Evolutionary conservation across 2,113 vertebrate genomes (phyloP).

Genomic region (Glaucidium brasilianum): DNA sequence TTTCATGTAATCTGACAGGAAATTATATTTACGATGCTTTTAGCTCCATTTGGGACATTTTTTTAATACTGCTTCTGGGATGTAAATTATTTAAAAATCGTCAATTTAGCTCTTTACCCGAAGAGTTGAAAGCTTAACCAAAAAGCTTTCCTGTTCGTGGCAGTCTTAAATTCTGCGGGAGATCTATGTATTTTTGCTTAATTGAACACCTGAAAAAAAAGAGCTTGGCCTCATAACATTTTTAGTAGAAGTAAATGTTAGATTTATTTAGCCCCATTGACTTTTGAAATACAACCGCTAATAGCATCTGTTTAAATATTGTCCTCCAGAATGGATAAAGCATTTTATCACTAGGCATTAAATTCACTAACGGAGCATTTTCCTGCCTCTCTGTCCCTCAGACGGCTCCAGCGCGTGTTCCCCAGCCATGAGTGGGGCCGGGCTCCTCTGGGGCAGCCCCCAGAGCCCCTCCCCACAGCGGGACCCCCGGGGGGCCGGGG

Average conservation of each 20-base stretch:
- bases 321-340: slow-evolving; percentile 42
- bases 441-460: neutral
- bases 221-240: slow-evolving; percentile 50
- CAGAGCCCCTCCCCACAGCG: too few relatives aligned
- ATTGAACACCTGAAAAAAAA: slow-evolving; percentile 61
- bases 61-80: slow-evolving; percentile 54
- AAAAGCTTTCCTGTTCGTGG: slow-evolving; percentile 58
- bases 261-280: slow-evolving; percentile 68
- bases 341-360: slow-evolving; percentile 16
- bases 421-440: rapidly evolving
- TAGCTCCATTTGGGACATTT: slow-evolving; percentile 66
- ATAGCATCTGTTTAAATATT: slow-evolving; percentile 70
- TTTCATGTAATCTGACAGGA: slow-evolving; percentile 25
- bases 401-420: rapidly evolving
- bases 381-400: neutral
- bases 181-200: slow-evolving; percentile 48
- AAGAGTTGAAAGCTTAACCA: slow-evolving; percentile 58
- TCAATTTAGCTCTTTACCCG: slow-evolving; percentile 51
- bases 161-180: slow-evolving; percentile 44
- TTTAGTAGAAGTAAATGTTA: slow-evolving; percentile 59
- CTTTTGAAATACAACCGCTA: slow-evolving; percentile 70
- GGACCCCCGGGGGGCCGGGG: too few relatives aligned
- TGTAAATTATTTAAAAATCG: slow-evolving; percentile 72
- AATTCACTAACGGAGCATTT: neutral
- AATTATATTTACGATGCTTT: slow-evolving; percentile 76